These are phyloP conservation scores for Sparidentex hasta DNA, from an alignment of 2,797 vertebrate species.

Conservation along the genomic window DNA sequence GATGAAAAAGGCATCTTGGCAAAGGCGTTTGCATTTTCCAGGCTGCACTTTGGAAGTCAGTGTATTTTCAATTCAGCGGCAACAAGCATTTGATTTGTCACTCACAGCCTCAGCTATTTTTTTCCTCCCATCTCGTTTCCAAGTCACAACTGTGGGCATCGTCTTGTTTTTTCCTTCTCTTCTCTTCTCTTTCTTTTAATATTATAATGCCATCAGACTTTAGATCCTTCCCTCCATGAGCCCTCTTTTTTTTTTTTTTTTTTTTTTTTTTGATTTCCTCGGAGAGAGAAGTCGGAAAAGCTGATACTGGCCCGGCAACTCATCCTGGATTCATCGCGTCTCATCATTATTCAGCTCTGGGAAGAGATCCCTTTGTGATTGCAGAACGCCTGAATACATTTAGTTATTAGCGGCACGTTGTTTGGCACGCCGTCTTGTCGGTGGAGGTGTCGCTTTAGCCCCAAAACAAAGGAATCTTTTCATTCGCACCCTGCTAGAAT, in stretches of 20 bases:
- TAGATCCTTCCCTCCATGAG: neutral
- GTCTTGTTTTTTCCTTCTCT: neutral
- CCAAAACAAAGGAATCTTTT: neutral
- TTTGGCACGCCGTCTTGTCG: neutral
- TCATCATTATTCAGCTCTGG: constrained; percentile 34
- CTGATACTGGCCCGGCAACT: constrained; percentile 25
- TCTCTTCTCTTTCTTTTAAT: neutral
- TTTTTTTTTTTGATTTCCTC: constrained; percentile 42
- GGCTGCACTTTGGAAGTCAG: constrained; percentile 44
- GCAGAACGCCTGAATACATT: constrained; percentile 14
- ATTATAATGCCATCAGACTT: constrained; percentile 9
- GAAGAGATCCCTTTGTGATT: constrained; percentile 29
- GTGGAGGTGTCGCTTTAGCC: neutral
- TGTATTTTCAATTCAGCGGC: constrained; percentile 44
- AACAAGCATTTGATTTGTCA: constrained; percentile 68
- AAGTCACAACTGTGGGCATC: constrained; percentile 41
- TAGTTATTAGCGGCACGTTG: constrained; percentile 37
- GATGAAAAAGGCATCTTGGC: constrained; percentile 74
- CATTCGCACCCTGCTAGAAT: neutral
- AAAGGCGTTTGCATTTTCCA: constrained; percentile 36
- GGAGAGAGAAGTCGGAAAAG: neutral
- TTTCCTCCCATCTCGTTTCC: constrained; percentile 28
- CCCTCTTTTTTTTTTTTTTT: no score
- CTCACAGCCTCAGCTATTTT: constrained; percentile 35
- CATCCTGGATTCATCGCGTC: constrained; percentile 36